phyloP scores from a whole-genome alignment of 2,888 invertebrate genomes.

The Flexamia atlantica region DNA sequence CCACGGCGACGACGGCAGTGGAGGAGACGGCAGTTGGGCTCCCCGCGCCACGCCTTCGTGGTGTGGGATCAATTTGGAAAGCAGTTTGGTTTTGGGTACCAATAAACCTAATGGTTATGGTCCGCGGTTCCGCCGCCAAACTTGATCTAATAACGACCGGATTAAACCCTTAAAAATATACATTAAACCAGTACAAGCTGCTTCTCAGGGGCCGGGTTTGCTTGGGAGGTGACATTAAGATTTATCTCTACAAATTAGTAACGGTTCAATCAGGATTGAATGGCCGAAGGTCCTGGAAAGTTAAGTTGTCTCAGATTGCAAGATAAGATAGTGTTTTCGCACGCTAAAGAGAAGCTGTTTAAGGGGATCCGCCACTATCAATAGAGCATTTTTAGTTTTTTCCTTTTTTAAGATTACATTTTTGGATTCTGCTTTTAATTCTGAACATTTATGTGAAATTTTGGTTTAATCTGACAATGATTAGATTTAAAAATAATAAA shows the following conservation, averaged over 20 bases:
- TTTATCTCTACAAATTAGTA: neutral
- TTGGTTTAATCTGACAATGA: too few relatives aligned
- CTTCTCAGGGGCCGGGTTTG: neutral
- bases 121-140: slow-evolving; percentile 14
- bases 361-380: too few relatives aligned
- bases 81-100: slow-evolving; percentile 15
- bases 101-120: slow-evolving; percentile 42
- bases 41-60: neutral
- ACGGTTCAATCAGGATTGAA: neutral
- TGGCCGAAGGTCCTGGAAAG: too few relatives aligned
- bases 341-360: too few relatives aligned
- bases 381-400: too few relatives aligned
- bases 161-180: slow-evolving; percentile 7
- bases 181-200: slow-evolving; percentile 6
- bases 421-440: too few relatives aligned
- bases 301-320: too few relatives aligned
- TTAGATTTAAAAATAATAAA: too few relatives aligned
- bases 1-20: too few relatives aligned
- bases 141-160: slow-evolving; percentile 31
- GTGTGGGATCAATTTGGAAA: slow-evolving; percentile 46
- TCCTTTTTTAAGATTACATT: too few relatives aligned
- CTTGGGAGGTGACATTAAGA: slow-evolving; percentile 23
- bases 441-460: too few relatives aligned
- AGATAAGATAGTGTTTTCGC: too few relatives aligned
- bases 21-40: neutral